Evolutionary conservation across 92 coral and sea anemone genomes (phyloP), one percentile per base, ranked within the genome.

Genomic region (Porites divaricata): DNA sequence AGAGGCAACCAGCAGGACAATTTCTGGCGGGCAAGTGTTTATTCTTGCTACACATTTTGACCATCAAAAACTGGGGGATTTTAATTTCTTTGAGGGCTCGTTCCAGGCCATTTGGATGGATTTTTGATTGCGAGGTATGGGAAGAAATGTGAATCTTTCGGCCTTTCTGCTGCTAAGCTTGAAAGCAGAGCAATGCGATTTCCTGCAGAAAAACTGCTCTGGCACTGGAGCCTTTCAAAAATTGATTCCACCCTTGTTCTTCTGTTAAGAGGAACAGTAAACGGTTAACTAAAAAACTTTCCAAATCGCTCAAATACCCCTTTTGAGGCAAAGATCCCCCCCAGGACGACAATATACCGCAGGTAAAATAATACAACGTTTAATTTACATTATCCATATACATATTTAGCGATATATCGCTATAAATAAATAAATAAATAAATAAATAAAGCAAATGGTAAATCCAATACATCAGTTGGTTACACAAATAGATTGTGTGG

Each of bases 91-190:
- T 6, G 7, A 0, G 0, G 45, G 45, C 6, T 35, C 0, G 6
- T 35, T 35, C 45, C 45, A 35, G 45, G 45, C 45, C 45, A 35
- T 35, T 35, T 35, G 45, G 4, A 35, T 35, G 45, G 45, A 35
- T 35, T 35, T 35, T 35, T 6, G 0, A 35, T 35, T 6, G 6
- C 45, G 45, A 35, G 45, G 45, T 35, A 35, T 4, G 45, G 45
- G 45, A 35, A 35, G 45, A 35, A 35, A 6, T 0, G 45, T 4
- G 45, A 56, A 56, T 56, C 62, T 56, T 56, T 56, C 0, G 62
- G 62, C 68, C 68, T 63, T 63, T 63, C 20, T 63, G 68, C 68
- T 63, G 68, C 68, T 1, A 63, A 63, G 68, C 19, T 63, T 63
- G 20, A 63, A 63, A 63, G 68, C 28, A 1, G 24, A 63, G 28